Conservation (phyloP, 2,888 invertebrate genomes). For the Drosophila nr. perissopoda region DNA sequence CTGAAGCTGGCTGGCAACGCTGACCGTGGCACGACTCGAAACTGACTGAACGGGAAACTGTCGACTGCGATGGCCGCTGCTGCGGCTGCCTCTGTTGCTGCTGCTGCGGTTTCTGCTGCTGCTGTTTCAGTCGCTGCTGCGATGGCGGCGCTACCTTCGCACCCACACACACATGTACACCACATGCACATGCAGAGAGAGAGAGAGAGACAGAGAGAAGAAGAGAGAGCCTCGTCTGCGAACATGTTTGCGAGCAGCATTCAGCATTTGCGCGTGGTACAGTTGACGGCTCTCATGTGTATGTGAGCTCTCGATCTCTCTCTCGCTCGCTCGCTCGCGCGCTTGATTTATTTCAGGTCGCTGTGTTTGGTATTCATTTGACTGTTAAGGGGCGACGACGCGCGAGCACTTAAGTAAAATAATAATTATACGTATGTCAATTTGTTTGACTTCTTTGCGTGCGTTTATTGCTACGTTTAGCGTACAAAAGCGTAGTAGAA, state of each 20-base stretch:
- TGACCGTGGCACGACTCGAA: conserved; percentile 80
- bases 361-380: conserved; percentile 82
- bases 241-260: conserved; percentile 46
- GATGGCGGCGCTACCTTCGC: conserved; percentile 62
- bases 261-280: conserved; percentile 55
- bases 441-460: conserved; percentile 82
- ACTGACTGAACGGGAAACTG: conserved; percentile 80
- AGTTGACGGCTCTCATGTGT: conserved; percentile 65
- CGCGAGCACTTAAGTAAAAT: conserved; percentile 83
- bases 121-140: conserved; percentile 30
- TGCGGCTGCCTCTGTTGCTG: conserved; percentile 42
- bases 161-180: conserved; percentile 50
- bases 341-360: conserved; percentile 83
- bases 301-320: conserved; percentile 37
- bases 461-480: conserved; percentile 59
- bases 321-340: conserved; percentile 29
- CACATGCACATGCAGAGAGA: not conserved
- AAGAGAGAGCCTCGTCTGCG: conserved; percentile 23
- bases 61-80: conserved; percentile 55
- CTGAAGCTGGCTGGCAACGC: conserved; percentile 82
- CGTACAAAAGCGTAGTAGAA: conserved; percentile 49
- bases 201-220: conserved; percentile 24
- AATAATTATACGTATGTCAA: conserved; percentile 83
- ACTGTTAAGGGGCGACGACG: conserved; percentile 81
- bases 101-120: conserved; percentile 34